Conservation (phyloP, 35 echinoderm and acorn worm species). For the Hemicentrotus pulcherrimus region DNA sequence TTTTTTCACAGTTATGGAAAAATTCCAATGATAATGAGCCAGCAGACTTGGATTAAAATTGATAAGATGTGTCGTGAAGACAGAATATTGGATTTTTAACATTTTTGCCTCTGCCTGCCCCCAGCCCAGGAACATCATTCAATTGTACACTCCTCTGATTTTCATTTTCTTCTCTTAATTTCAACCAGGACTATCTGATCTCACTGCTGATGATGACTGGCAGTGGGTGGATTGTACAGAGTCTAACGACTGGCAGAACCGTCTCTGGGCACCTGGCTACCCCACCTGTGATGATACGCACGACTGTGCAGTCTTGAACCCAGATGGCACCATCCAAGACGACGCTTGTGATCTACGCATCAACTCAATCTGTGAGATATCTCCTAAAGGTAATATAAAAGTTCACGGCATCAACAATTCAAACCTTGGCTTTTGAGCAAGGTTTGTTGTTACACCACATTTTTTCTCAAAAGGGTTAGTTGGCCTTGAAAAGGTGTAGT, state of each 20-base stretch:
- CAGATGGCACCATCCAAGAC: not conserved
- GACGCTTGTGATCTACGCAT: slow-evolving; percentile 13
- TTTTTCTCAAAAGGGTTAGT: no score
- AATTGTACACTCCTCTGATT: not conserved
- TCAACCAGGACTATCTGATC: slow-evolving; percentile 26
- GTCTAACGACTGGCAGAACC: slow-evolving; percentile 13
- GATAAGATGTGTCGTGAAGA: no score
- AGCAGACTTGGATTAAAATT: no score
- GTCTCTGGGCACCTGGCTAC: slow-evolving; percentile 43
- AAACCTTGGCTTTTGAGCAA: no score
- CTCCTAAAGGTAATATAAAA: slow-evolving; percentile 20
- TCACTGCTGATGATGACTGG: slow-evolving; percentile 42
- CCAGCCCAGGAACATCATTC: not conserved
- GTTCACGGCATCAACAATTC: not conserved
- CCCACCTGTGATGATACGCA: not conserved
- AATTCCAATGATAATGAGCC: no score
- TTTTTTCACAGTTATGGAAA: no score
- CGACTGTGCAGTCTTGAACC: slow-evolving; percentile 23
- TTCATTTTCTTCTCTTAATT: not conserved
- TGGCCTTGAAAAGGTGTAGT: no score
- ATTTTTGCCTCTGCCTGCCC: not conserved
- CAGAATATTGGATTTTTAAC: not conserved
- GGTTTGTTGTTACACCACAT: no score
- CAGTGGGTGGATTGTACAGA: slow-evolving; percentile 44
- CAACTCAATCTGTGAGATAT: slow-evolving; percentile 24